phyloP scores from a whole-genome alignment of 64 coral and sea anemone species.

The Acropora tenuis region DNA sequence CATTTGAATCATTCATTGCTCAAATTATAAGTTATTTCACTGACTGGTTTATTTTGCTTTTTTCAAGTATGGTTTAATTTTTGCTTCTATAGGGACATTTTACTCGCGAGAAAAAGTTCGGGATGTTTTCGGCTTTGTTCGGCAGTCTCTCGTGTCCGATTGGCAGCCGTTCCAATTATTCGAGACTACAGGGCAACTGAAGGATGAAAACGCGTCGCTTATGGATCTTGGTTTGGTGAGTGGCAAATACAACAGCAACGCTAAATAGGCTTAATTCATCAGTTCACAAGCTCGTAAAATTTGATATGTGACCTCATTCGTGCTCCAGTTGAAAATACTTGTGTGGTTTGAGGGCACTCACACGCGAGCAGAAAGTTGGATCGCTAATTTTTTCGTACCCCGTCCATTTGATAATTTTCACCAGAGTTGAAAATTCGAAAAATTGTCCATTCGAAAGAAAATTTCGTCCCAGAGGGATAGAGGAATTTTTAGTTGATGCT shows the following conservation, averaged over 20 bases:
- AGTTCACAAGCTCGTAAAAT: background rate
- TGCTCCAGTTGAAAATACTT: too few species aligned
- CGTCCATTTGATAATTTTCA: too few species aligned
- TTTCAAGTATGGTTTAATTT: background rate
- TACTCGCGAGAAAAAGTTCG: slow-evolving; percentile 80
- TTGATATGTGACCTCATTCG: too few species aligned
- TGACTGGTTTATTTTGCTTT: background rate
- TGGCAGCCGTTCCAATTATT: slow-evolving; percentile 91
- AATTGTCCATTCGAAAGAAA: too few species aligned
- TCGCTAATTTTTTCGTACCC: too few species aligned
- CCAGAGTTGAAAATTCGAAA: too few species aligned
- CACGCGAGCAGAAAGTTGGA: too few species aligned
- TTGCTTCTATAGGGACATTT: slow-evolving; percentile 75
- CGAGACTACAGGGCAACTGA: slow-evolving; percentile 80
- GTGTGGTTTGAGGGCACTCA: too few species aligned
- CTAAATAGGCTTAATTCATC: background rate
- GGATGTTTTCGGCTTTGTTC: slow-evolving; percentile 83
- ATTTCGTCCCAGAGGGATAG: too few species aligned
- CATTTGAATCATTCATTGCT: background rate
- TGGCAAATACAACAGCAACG: background rate
- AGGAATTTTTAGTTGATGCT: too few species aligned
- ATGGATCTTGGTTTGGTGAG: slow-evolving; percentile 86
- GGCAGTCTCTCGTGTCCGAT: slow-evolving; percentile 81
- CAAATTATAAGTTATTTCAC: background rate
- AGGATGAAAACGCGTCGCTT: slow-evolving; percentile 73